Base-by-base conservation (phyloP, 2,797 vertebrate genomes). In the Arnoldichthys spilopterus region DNA sequence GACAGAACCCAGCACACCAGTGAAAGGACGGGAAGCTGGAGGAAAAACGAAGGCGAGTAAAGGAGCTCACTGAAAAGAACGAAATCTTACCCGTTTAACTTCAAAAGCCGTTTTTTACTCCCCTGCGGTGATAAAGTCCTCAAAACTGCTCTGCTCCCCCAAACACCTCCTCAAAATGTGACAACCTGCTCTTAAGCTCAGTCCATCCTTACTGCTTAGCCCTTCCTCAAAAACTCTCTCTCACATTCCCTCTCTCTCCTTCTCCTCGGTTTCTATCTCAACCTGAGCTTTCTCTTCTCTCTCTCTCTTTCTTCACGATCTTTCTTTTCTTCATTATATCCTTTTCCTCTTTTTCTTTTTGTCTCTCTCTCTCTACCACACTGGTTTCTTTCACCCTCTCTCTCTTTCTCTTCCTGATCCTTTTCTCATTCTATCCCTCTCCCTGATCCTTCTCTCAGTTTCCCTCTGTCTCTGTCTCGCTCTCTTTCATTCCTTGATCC, bases 1-100 rank as follows among this genome's bases (percentile, higher is more conserved):
- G 30, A 70, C 22, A 30, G 18, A 72, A 56, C 56, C 71, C 26
- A 58, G 45, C 13, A 8, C 24, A 56, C 3, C 4, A 0, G 28
- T 30, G 54, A 45, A 59, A 37, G 37, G 59, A 58, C 28, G 24
- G 13, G 1, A 68, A 7, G 18, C 67, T 20, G 16, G 30, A 49
- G 15, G 43, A 47, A 4, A 67, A 59, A 15, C 3, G 0, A 7
- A 37, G 22, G 24, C 5, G 32, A 37, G 45, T 49, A 34, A 15
- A 56, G 28, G 34, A 13, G 22, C 18, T 37, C 3, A 75, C 7
- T 22, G 63, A 54, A 28, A 12, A 40, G 40, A 32, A 0, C 56
- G 9, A 61, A 68, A 69, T 18, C 79, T 64, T 47, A 81, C 62
- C 83, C 22, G 58, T 69, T 64, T 58, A 45, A 64, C 16, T 63